Evolutionary conservation across 2,888 invertebrate species (phyloP).

Genomic region (Latheticus oryzae): DNA sequence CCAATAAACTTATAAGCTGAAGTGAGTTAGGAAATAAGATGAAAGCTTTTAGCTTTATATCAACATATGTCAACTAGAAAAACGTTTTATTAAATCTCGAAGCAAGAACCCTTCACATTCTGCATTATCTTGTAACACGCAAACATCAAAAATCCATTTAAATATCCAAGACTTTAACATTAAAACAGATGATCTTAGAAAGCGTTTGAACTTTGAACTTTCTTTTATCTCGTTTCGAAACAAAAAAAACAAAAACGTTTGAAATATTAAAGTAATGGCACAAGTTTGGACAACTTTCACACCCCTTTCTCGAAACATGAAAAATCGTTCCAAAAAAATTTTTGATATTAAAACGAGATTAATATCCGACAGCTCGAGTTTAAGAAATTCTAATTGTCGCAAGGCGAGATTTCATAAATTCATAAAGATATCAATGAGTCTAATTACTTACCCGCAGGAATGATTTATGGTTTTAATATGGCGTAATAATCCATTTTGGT

Average conservation of each 20-base stretch:
- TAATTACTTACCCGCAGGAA: conserved; percentile 55
- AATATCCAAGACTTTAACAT: conserved; percentile 51
- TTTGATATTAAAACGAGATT: conserved; percentile 36
- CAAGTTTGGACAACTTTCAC: conserved; percentile 35
- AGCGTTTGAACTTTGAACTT: conserved; percentile 51
- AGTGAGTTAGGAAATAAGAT: conserved; percentile 51
- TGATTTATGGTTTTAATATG: conserved; percentile 59
- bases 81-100: conserved; percentile 54
- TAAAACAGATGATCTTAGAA: conserved; percentile 58
- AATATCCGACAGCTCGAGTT: conserved; percentile 42
- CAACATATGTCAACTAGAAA: conserved; percentile 54
- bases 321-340: conserved; percentile 25
- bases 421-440: conserved; percentile 61
- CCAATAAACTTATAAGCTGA: conserved; percentile 52
- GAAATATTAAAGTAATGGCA: conserved; percentile 41
- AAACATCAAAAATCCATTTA: conserved; percentile 61
- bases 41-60: conserved; percentile 55
- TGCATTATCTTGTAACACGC: conserved; percentile 52
- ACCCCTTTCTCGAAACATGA: conserved; percentile 27
- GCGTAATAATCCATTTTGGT: conserved; percentile 49
- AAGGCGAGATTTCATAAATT: conserved; percentile 59
- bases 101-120: conserved; percentile 47
- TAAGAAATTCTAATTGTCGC: conserved; percentile 55
- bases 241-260: conserved; percentile 40
- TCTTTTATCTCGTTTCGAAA: conserved; percentile 50